phyloP scores from a whole-genome alignment of 2,888 invertebrate species.

The Stegophylla sp. region DNA sequence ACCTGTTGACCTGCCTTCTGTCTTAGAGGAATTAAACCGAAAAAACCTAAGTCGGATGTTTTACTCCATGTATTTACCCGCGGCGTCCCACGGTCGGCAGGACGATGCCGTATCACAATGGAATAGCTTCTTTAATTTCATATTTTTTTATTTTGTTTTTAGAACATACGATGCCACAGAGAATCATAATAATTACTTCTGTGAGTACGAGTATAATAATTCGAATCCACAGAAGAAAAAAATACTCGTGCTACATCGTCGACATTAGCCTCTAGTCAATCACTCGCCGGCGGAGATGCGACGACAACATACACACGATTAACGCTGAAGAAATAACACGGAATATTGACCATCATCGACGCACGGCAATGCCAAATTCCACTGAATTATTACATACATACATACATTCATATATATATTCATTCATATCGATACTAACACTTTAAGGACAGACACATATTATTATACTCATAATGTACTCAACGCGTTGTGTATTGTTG shows the following conservation, averaged over 20 bases:
- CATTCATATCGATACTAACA: no score
- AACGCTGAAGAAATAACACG: no score
- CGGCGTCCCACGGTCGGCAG: conserved; percentile 30
- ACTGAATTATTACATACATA: no score
- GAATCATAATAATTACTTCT: background rate
- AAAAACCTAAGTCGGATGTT: background rate
- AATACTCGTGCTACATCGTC: no score
- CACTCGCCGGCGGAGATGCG: no score
- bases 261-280: no score
- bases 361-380: no score
- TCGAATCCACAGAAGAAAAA: background rate
- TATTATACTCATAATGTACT: background rate
- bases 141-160: background rate
- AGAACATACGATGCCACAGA: background rate
- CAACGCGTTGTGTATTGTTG: background rate
- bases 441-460: no score
- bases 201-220: background rate
- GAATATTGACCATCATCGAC: no score
- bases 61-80: background rate
- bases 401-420: no score
- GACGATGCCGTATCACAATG: conserved; percentile 11
- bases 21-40: background rate
- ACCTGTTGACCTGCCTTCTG: conserved; percentile 29
- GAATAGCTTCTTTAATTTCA: conserved; percentile 6
- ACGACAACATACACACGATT: no score